Evolutionary conservation across 2,797 vertebrate genomes (phyloP), one percentile per base, ranked within the genome.

Genomic region (Myotis findleyi): DNA sequence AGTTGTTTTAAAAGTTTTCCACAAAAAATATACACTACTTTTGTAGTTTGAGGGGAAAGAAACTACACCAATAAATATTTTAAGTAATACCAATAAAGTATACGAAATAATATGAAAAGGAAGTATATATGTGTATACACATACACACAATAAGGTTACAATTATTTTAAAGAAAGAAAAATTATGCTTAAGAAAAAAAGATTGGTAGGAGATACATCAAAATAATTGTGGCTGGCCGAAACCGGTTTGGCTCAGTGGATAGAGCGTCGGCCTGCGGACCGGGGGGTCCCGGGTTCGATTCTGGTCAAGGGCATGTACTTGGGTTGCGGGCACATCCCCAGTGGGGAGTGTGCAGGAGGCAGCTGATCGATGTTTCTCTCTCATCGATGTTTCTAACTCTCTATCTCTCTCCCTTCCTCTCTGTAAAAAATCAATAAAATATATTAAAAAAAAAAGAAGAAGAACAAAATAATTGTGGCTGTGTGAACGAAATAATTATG

Each of bases 151-250:
- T 21, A 30, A 41, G 47, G 91, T 44, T 82, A 77, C 9, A 53
- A 87, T 83, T 66, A 94, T 87, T 69, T 85, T 80, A 69, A 83
- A 69, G 41, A 69, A 72, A 83, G 55, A 77, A 92, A 95, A 96
- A 89, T 51, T 59, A 79, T 44, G 27, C 44, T n/a, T n/a, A 86
- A 66, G 14, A 77, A 47, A 64, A 64, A 84, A 80, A 36, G 2
- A 25, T 17, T 81, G 44, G 20, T 69, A 68, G n/a, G 36, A 93
- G 89, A 71, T 38, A 86, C 4, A 91, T 5, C 47, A 76, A 93
- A 92, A 57, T 75, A 87, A 93, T 59, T 41, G 44, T 62, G 51
- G 59, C 49, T 76, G 6, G n/a, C n/a, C n/a, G n/a, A n/a, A n/a
- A n/a, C n/a, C n/a, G n/a, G n/a, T n/a, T n/a, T n/a, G n/a, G n/a